phyloP scores from a whole-genome alignment of 2,888 invertebrate species.

The Petrophora chlorosata region DNA sequence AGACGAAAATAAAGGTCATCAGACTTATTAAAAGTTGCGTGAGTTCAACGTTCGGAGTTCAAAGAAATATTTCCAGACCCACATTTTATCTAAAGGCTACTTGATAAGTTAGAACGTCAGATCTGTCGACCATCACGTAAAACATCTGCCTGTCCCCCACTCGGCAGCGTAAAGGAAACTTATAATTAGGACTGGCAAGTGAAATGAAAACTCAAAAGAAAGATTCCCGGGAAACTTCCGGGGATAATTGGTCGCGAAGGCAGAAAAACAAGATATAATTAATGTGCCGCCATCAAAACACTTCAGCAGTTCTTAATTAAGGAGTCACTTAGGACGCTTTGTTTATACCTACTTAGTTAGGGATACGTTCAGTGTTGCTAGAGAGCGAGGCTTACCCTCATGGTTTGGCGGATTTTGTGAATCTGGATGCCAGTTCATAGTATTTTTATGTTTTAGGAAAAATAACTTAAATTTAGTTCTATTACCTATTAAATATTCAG shows the following conservation, averaged over 20 bases:
- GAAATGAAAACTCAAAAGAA: conserved; percentile 63
- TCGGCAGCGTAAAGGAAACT: conserved; percentile 51
- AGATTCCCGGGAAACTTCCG: conserved; percentile 50
- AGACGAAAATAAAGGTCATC: no score
- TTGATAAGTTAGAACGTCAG: neutral
- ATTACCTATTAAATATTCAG: no score
- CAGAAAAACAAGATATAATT: conserved; percentile 75
- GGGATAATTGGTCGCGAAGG: conserved; percentile 70
- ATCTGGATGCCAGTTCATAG: no score
- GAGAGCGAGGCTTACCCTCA: neutral
- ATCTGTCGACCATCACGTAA: neutral
- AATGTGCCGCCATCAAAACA: conserved; percentile 74
- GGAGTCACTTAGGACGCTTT: conserved; percentile 61
- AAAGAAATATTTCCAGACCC: no score
- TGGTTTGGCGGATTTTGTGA: neutral
- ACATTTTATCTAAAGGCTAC: no score
- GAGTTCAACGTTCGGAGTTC: no score
- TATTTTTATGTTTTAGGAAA: no score
- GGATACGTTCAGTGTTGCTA: conserved; percentile 15
- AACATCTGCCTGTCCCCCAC: conserved; percentile 2
- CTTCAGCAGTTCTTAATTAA: conserved; percentile 72
- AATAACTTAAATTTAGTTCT: no score
- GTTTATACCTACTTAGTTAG: conserved; percentile 23
- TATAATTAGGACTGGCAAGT: conserved; percentile 57
- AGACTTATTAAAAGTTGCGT: no score